These are phyloP conservation scores for Diplodus puntazzo DNA, from an alignment of 2,797 vertebrate species.

Conservation along the genomic window DNA sequence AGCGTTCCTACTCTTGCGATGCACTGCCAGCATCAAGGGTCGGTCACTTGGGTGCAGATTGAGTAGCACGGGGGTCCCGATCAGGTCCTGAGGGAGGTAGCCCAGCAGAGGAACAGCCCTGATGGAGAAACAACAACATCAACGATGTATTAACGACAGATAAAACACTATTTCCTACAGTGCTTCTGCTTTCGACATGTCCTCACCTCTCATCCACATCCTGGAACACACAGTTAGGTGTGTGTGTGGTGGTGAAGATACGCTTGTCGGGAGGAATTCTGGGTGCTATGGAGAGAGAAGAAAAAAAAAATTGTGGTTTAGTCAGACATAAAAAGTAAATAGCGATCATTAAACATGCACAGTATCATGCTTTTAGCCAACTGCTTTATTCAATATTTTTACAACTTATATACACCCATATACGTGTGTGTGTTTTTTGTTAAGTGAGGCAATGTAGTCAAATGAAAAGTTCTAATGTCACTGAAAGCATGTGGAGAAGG, in stretches of 20 bases:
- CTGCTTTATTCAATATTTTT: not conserved
- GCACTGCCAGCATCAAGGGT: conserved; percentile 93
- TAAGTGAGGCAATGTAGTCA: not conserved
- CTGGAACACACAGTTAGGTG: conserved; percentile 95
- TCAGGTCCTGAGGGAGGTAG: conserved; percentile 96
- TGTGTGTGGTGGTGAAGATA: conserved; percentile 98
- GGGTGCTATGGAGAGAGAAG: conserved; percentile 85
- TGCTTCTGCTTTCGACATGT: too few relatives aligned
- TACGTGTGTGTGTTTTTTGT: not conserved
- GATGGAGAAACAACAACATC: conserved; percentile 25
- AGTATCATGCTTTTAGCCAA: not conserved
- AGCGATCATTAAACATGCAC: not conserved
- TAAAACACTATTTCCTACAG: not conserved
- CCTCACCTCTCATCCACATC: conserved; percentile 95
- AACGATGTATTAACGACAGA: not conserved
- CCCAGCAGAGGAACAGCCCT: conserved; percentile 96
- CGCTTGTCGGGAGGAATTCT: conserved; percentile 96
- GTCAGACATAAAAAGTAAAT: not conserved
- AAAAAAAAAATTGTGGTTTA: not conserved
- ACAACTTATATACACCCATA: not conserved
- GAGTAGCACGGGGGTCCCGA: conserved; percentile 91
- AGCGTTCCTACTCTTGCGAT: conserved; percentile 90
- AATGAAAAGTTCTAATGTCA: not conserved
- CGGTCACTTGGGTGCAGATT: conserved; percentile 95
- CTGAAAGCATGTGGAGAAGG: not conserved